phyloP scores from a whole-genome alignment of 2,113 vertebrate species.

The Callospermophilus lateralis region DNA sequence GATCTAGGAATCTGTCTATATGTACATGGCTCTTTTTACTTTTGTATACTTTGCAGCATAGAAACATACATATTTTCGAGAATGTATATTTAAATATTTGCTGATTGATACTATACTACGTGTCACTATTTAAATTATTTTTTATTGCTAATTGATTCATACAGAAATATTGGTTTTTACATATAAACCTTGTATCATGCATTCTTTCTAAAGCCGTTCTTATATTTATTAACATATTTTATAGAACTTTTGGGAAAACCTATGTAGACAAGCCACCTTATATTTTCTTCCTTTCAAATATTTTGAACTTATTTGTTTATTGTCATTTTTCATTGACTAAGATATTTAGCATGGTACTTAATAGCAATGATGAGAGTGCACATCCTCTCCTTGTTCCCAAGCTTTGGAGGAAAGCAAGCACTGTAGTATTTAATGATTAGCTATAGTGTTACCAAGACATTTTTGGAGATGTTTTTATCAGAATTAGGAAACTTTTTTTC shows the following conservation, averaged over 20 bases:
- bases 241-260: background rate
- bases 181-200: background rate
- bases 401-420: background rate
- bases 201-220: background rate
- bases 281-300: background rate
- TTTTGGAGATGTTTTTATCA: background rate
- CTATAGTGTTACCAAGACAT: background rate
- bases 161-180: background rate
- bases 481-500: background rate
- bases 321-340: background rate
- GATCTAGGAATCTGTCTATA: background rate
- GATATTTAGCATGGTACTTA: background rate
- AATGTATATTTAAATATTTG: background rate
- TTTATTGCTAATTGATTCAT: background rate
- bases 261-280: background rate
- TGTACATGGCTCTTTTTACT: background rate
- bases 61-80: background rate
- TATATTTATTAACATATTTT: background rate
- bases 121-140: background rate
- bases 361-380: fast-evolving
- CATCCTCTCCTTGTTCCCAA: background rate
- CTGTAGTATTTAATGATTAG: background rate
- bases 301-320: background rate
- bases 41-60: background rate
- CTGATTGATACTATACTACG: background rate